Conservation (phyloP, 2,113 vertebrate species). For the Hippocampus zosterae region DNA sequence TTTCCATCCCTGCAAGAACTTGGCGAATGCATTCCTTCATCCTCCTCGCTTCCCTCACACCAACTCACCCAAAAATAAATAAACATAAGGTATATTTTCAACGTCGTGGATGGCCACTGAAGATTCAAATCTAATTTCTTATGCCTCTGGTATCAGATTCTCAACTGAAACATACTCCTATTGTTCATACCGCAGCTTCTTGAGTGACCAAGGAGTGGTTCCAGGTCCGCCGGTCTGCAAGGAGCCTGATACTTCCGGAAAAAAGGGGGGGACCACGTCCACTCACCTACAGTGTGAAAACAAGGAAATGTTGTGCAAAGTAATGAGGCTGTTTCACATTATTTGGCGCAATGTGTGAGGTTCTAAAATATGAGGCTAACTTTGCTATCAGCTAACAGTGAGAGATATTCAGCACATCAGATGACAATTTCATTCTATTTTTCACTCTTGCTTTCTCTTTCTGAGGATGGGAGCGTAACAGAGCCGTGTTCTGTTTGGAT, state of each 20-base stretch:
- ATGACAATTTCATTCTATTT: conserved; percentile 47
- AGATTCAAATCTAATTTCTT: conserved; percentile 61
- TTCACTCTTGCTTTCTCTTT: conserved; percentile 32
- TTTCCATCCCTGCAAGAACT: conserved; percentile 45
- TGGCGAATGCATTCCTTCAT: conserved; percentile 45
- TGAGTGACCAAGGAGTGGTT: conserved; percentile 22
- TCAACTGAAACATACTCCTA: conserved; percentile 47
- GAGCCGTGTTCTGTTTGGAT: conserved; percentile 44
- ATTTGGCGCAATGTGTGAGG: conserved; percentile 18
- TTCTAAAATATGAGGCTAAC: conserved; percentile 22
- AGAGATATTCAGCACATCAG: conserved; percentile 34
- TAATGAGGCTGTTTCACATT: conserved; percentile 19
- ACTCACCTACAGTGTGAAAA: conserved; percentile 32
- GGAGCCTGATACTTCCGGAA: conserved; percentile 50
- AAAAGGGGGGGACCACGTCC: conserved; percentile 31
- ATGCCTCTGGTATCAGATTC: conserved; percentile 53
- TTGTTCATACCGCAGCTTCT: conserved; percentile 42
- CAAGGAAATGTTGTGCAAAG: conserved; percentile 17
- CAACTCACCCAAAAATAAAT: conserved; percentile 59
- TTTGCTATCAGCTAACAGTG: not conserved
- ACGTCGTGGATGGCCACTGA: conserved; percentile 56
- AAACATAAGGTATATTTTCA: conserved; percentile 61
- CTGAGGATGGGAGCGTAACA: conserved; percentile 43
- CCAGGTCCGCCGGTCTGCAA: conserved; percentile 30
- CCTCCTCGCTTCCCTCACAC: conserved; percentile 12